A percentile compares a stretch with the other conserved stretches of the same genome.
These are phyloP conservation scores for Cybosia mesomella DNA, from an alignment of 2,888 invertebrate species.

Conservation along the genomic window DNA sequence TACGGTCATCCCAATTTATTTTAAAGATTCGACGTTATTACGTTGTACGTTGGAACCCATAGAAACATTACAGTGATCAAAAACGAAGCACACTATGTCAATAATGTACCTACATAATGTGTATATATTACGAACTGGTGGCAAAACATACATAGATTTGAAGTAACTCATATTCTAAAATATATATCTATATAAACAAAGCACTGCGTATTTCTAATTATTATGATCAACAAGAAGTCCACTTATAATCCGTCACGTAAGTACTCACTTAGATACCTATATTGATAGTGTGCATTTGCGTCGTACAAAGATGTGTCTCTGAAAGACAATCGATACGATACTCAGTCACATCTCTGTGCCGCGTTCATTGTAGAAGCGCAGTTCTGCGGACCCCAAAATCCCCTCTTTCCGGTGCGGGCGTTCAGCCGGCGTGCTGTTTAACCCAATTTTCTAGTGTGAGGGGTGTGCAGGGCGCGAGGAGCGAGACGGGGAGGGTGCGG, in stretches of 20 bases:
- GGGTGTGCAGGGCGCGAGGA: constrained; percentile 74
- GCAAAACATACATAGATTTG: background rate
- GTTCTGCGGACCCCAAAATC: constrained; percentile 80
- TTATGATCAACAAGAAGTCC: constrained; percentile 16
- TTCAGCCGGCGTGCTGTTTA: constrained; percentile 83
- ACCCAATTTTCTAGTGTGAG: constrained; percentile 85
- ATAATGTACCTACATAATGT: too few relatives aligned
- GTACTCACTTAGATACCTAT: too few relatives aligned
- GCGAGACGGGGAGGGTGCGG: constrained; percentile 61
- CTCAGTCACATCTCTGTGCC: constrained; percentile 83
- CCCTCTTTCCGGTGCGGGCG: constrained; percentile 81
- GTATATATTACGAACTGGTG: too few relatives aligned
- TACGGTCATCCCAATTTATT: background rate
- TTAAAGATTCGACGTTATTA: background rate
- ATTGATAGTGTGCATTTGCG: constrained; percentile 43
- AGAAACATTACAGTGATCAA: background rate
- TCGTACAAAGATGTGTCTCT: constrained; percentile 69
- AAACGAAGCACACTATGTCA: too few relatives aligned
- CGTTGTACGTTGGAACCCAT: background rate
- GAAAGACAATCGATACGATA: constrained; percentile 85
- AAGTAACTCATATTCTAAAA: background rate
- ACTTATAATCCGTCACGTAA: constrained; percentile 18
- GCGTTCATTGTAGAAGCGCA: constrained; percentile 83
- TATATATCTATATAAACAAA: background rate
- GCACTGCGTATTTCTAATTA: constrained; percentile 1